phyloP scores from a whole-genome alignment of 2,113 vertebrate genomes.

The Syngnathoides biaculeatus region DNA sequence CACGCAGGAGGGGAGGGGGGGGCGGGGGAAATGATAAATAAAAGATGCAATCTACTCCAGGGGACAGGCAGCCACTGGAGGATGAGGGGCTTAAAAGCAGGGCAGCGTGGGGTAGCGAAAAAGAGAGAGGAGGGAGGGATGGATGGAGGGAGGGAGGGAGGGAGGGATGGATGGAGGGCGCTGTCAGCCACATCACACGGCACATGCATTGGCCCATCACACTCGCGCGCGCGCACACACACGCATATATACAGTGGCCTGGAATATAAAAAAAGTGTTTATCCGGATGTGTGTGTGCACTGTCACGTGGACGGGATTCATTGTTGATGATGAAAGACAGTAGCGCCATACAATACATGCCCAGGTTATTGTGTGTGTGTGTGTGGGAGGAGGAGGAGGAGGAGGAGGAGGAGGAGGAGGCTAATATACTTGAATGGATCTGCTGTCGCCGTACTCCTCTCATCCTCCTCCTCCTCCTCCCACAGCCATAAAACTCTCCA shows the following conservation, averaged over 20 bases:
- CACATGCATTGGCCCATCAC: constrained; percentile 72
- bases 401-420: constrained; percentile 25
- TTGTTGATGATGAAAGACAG: constrained; percentile 72
- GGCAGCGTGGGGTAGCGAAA: constrained; percentile 49
- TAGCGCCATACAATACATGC: constrained; percentile 61
- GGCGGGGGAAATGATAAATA: constrained; percentile 84
- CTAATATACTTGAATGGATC: constrained; percentile 76
- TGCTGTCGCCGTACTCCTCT: constrained; percentile 60
- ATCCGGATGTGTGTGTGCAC: constrained; percentile 21
- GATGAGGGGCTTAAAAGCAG: constrained; percentile 71
- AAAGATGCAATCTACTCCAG: constrained; percentile 96
- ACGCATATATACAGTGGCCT: constrained; percentile 60
- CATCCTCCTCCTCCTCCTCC: constrained; percentile 51
- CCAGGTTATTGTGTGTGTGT: constrained; percentile 63
- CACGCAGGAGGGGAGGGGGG: constrained; percentile 58
- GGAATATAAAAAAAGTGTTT: constrained; percentile 51
- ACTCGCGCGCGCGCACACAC: too few species aligned
- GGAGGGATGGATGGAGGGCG: constrained; percentile 29
- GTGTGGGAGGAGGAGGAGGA: constrained; percentile 27
- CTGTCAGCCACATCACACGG: constrained; percentile 71
- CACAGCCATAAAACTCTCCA: constrained; percentile 75
- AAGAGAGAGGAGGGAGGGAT: constrained; percentile 25
- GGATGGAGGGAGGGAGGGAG: constrained; percentile 11
- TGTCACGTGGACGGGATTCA: constrained; percentile 58
- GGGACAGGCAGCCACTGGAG: constrained; percentile 72